phyloP scores from a whole-genome alignment of 2,797 vertebrate species.

The Gallinago solitaria region DNA sequence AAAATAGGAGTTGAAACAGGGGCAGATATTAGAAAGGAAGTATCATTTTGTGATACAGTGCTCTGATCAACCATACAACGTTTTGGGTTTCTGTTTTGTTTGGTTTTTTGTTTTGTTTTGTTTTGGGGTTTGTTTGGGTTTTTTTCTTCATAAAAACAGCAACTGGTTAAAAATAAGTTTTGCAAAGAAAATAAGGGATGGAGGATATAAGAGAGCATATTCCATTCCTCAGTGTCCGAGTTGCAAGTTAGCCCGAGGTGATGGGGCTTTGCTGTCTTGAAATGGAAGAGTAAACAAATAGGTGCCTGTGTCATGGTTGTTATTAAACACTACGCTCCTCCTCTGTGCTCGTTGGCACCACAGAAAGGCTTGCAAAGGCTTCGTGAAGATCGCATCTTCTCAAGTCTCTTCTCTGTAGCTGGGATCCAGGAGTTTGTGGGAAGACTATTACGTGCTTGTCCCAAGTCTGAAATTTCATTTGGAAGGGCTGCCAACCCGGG shows the following conservation, averaged over 20 bases:
- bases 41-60: neutral
- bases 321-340: neutral
- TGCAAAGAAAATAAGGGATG: neutral
- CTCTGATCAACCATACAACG: neutral
- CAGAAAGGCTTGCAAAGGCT: neutral
- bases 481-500: neutral
- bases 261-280: neutral
- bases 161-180: neutral
- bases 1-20: neutral
- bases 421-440: neutral
- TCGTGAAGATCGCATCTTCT: neutral
- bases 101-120: neutral
- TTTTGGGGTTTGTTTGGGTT: too few relatives aligned
- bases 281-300: neutral
- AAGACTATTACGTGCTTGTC: neutral
- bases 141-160: neutral
- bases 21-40: neutral
- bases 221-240: neutral
- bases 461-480: neutral
- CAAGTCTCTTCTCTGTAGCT: neutral
- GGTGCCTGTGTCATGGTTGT: neutral
- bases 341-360: neutral
- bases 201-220: neutral
- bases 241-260: neutral
- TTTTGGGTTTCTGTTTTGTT: neutral